Evolutionary conservation across 1,140 invertebrate species (phyloP), one percentile per base, ranked within the genome.

Genomic region (Brachionus angularis): DNA sequence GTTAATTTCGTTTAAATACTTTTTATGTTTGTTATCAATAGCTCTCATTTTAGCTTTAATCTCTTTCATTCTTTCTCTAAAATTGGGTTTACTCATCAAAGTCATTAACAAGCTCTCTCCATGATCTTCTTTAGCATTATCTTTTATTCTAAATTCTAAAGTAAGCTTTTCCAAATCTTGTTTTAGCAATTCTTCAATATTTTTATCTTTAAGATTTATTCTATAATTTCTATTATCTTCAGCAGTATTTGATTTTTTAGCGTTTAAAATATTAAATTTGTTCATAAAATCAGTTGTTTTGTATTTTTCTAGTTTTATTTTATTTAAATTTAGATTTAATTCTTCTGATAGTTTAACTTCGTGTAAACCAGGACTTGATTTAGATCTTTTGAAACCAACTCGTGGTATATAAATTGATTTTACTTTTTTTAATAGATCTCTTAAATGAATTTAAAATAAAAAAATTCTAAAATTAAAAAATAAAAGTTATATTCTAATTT

Each of bases 141-240:
- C 62, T 67, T 67, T 67, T 2, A 29, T 27, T 18, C 62, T 67
- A 25, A 47, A 25, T 50, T 67, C 47, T 8, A 50, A 31, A 47
- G 62, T 50, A 39, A 67, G 47, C 27, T 67, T 67, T 7, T 67
- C 62, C 23, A 67, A 67, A 27, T 67, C 62, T 67, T 50, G 27
- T 21, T 67, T 67, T 16, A 67, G 36, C 23, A 47, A 47, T 2
- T 12, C 3, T 10, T 27, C 47, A 10, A 67, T 34, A 27, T 50
- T 21, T 16, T 50, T 67, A 31, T 67, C 62, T 23, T 42, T 34
- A 33, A n/a, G 33, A 14, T 50, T 67, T 44, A 36, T 31, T n/a
- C 46, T n/a, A n/a, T n/a, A n/a, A 44, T 46, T 44, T 29, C 23
- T 31, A 10, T 44, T 2, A 12, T 49, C 34, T 44, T 49, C 1